Conservation (phyloP, 2,113 vertebrate genomes). For the Phylloscopus trochiloides region DNA sequence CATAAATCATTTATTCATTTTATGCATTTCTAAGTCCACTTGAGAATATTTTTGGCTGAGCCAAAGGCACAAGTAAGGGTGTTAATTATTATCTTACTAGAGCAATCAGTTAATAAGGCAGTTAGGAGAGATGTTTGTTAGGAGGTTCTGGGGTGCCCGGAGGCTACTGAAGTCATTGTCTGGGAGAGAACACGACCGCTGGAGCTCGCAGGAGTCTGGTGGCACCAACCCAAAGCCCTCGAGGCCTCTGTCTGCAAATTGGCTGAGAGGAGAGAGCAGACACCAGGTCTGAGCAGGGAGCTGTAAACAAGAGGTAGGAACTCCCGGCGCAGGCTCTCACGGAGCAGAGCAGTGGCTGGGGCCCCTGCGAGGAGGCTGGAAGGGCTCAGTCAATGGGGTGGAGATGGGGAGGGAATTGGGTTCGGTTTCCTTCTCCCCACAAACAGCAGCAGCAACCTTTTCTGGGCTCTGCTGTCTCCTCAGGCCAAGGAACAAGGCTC, state of each 20-base stretch:
- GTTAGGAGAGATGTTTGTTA: constrained; percentile 54
- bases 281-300: constrained; percentile 51
- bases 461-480: neutral
- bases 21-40: constrained; percentile 56
- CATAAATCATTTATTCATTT: constrained; percentile 62
- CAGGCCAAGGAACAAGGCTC: neutral
- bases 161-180: constrained; percentile 67
- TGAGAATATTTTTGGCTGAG: constrained; percentile 47
- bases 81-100: constrained; percentile 62
- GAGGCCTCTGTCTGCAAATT: constrained; percentile 39
- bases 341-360: neutral
- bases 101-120: constrained; percentile 64
- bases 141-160: constrained; percentile 46
- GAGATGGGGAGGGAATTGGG: neutral
- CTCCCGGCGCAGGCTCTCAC: neutral
- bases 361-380: neutral
- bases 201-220: constrained; percentile 54
- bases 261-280: constrained; percentile 60
- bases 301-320: constrained; percentile 61
- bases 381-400: neutral
- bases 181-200: constrained; percentile 39
- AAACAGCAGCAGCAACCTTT: neutral
- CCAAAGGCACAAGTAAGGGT: constrained; percentile 23
- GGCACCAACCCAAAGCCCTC: constrained; percentile 49
- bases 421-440: neutral